Percentiles rank a stretch among this genome's conserved stretches.
Evolutionary conservation across 2,888 invertebrate species (phyloP).

Genomic region (Drosophila helvetica): DNA sequence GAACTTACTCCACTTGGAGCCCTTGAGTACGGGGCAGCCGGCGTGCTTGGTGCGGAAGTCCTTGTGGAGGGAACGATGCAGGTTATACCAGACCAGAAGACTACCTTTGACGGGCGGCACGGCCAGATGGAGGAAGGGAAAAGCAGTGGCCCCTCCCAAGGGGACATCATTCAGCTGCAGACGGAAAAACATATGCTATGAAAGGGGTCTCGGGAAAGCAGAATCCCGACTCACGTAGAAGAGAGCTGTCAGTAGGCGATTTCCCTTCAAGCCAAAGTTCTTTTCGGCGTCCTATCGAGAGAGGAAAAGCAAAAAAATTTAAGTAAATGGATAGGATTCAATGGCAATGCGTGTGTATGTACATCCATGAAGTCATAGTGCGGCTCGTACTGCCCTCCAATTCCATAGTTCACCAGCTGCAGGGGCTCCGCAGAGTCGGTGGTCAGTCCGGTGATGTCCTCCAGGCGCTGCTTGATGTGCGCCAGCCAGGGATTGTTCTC

Average conservation of each 20-base stretch:
- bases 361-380: constrained; percentile 93
- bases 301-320: not conserved
- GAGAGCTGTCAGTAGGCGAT: constrained; percentile 97
- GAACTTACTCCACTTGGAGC: constrained; percentile 95
- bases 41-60: constrained; percentile 96
- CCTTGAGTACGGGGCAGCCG: constrained; percentile 98
- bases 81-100: constrained; percentile 98
- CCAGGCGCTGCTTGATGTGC: constrained; percentile 64
- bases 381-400: constrained; percentile 99
- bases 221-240: constrained; percentile 92
- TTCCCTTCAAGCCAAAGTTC: constrained; percentile 86
- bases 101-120: constrained; percentile 95
- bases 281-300: not conserved
- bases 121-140: constrained; percentile 93
- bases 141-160: constrained; percentile 98
- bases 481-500: constrained; percentile 84
- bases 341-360: not conserved
- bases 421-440: constrained; percentile 89
- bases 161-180: constrained; percentile 96
- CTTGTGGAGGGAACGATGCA: constrained; percentile 95
- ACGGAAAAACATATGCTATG: not conserved
- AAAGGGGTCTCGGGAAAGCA: not conserved
- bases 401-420: constrained; percentile 99
- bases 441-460: constrained; percentile 63
- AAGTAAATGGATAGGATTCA: not conserved